Evolutionary conservation across 92 coral and sea anemone species (phyloP).

Genomic region (Chrysogorgia sp.): DNA sequence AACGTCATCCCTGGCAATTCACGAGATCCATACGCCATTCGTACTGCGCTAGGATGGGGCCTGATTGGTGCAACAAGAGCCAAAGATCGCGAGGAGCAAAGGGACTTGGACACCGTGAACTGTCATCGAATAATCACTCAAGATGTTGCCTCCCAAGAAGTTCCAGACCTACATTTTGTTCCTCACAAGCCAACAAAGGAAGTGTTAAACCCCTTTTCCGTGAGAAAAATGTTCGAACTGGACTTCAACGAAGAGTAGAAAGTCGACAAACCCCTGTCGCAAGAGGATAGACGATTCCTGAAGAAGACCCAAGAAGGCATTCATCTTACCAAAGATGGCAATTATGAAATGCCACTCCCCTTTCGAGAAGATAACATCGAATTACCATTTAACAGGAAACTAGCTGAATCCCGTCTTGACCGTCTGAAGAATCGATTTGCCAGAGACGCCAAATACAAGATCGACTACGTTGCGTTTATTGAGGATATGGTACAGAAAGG

Average conservation of each 20-base stretch:
- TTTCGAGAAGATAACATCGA: conserved; percentile 32
- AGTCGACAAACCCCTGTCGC: no score
- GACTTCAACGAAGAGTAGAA: conserved; percentile 54
- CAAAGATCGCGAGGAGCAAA: not conserved
- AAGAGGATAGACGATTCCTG: conserved; percentile 50
- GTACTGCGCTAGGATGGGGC: conserved; percentile 56
- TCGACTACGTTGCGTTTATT: conserved; percentile 54
- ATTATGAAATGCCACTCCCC: conserved; percentile 61
- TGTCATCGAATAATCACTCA: conserved; percentile 17
- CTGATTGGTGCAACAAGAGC: not conserved
- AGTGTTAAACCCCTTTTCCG: conserved; percentile 37
- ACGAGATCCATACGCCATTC: conserved; percentile 43
- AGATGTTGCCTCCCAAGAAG: not conserved
- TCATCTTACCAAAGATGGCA: conserved; percentile 33
- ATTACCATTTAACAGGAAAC: conserved; percentile 51
- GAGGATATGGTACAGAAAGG: conserved; percentile 52
- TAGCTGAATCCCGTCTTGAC: no score
- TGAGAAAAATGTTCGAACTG: conserved; percentile 48
- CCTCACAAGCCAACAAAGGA: conserved; percentile 27
- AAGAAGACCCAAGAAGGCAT: conserved; percentile 11
- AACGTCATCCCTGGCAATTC: conserved; percentile 40
- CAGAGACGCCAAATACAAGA: conserved; percentile 38
- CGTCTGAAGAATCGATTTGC: conserved; percentile 43
- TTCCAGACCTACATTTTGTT: not conserved
- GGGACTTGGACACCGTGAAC: not conserved